Base-by-base conservation (phyloP, 2,797 vertebrate species). In the Girardinus metallicus region DNA sequence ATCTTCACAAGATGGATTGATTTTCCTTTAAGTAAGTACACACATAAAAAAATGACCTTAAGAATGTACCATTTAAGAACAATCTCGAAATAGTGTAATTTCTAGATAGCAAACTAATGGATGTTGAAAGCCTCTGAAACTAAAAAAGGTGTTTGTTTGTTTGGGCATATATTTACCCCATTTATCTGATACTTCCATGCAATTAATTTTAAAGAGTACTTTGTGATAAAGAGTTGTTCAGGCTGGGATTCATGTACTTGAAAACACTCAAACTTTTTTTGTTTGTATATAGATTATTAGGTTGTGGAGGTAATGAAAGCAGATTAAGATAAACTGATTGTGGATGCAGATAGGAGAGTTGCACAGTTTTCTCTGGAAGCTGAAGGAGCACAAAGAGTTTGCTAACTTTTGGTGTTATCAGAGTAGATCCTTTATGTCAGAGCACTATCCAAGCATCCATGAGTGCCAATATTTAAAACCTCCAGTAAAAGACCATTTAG, bases 161-260 rank as follows among this genome's bases (percentile, higher is more conserved):
- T 8, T 51, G 6, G 47, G 5, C 49, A 6, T 23, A 51, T 23
- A 23, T 57, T 57, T 57, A 57, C 53, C 53, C 26, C 4, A 49
- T 49, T 21, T 51, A 23, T 76, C 5, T 57, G n/a, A 72, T 55
- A n/a, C 26, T 13, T 15, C n/a, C 5, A 60, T 31, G 26, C 41
- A 49, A 79, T 70, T 62, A 1, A 4, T 51, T 75, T 76, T 68
- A 23, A 81, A 44, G 26, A 73, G 70, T 55, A 8, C 49, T 39
- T 75, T 68, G 47, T 70, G 29, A 57, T 26, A 10, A 62, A 62
- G 31, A 26, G 55, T 21, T 39, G 6, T 13, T 46, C 18, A 23
- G 23, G 0, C 4, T 31, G 68, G 16, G 47, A 66, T 73, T 72
- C 3, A 31, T 16, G n/a, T 44, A 43, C 73, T 75, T 76, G 15